Evolutionary conservation across 2,888 invertebrate genomes (phyloP).

Genomic region (Melinopterus prodromus): DNA sequence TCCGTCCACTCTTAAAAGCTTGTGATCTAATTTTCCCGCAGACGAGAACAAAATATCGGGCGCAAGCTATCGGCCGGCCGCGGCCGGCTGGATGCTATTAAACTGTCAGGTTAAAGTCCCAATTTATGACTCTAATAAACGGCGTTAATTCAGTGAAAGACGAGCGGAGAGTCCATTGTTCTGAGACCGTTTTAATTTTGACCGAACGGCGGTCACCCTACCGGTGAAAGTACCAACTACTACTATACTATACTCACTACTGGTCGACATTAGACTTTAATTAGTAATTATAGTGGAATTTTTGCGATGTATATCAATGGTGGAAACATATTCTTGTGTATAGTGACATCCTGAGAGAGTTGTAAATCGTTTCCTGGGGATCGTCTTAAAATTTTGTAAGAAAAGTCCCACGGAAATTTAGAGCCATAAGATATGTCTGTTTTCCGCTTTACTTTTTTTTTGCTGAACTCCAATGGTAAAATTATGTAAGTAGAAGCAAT

Average conservation of each 20-base stretch:
- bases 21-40: neutral
- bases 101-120: neutral
- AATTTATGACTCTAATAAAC: neutral
- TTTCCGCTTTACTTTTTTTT: no score
- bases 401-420: neutral
- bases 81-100: neutral
- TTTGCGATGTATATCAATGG: neutral
- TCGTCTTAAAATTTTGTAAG: neutral
- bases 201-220: neutral
- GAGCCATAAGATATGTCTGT: no score
- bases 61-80: neutral
- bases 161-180: neutral
- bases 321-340: neutral
- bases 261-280: neutral
- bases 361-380: neutral
- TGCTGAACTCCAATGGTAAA: no score
- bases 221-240: neutral
- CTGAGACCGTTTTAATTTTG: slow-evolving; percentile 4
- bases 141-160: neutral
- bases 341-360: neutral
- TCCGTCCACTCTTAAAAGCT: neutral
- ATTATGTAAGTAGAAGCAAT: no score
- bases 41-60: neutral
- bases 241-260: neutral
- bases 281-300: neutral